Base-by-base conservation (phyloP, 2,797 vertebrate species). In the Dallia pectoralis region DNA sequence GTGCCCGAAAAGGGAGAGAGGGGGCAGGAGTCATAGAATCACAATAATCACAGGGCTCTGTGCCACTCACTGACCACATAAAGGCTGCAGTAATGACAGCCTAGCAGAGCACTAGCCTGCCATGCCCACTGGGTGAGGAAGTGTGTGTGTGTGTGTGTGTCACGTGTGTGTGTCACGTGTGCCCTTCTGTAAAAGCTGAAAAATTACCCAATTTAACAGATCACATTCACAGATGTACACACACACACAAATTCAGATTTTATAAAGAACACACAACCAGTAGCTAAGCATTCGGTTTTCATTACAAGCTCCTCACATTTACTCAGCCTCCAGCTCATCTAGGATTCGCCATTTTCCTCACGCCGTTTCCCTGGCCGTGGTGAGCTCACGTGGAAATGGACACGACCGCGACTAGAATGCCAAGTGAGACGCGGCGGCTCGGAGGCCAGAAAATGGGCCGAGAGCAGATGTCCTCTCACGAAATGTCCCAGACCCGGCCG, bases 61-160 rank as follows among this genome's bases (percentile, higher is more conserved):
- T 90, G 84, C 91, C 90, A 89, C 90, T 90, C 91, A 86, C 84
- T 81, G 88, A 93, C 92, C 92, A 91, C 93, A 93, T 93, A 88
- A 94, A 91, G 83, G 86, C 84, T 27, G 71, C 79, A 72, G 78
- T 92, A 91, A 93, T 92, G 90, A 92, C 90, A 91, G 91, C 86
- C 88, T 83, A 70, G 78, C 72, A 19, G 78, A 87, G 81, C 84
- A 86, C 91, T 90, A 84, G 87, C 86, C 82, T 22, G 77, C 40
- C 40, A 2, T 44, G 40, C 40, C 40, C 40, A 69, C 77, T 66
- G 71, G 76, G 65, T 53, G 68, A 67, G 74, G 76, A 74, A 75
- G 76, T 66, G 78, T 72, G n/a, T n/a, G n/a, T n/a, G n/a, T n/a
- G n/a, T n/a, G n/a, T n/a, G n/a, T n/a, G 59, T 56, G 15, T 67